Conservation (phyloP, 1,140 invertebrate species). For the Hormaphis cornu region DNA sequence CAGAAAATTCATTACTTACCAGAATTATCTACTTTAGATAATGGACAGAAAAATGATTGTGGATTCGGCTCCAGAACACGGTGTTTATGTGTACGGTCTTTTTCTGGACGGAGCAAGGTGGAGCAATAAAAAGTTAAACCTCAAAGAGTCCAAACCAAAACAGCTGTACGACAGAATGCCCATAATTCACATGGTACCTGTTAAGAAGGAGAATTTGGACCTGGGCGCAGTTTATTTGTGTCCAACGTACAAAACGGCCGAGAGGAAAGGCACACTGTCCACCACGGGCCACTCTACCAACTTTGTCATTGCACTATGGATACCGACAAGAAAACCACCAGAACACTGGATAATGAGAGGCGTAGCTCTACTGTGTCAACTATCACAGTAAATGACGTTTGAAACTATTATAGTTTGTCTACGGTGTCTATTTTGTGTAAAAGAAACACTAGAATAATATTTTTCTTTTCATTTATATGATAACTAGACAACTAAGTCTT, state of each 20-base stretch:
- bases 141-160: slow-evolving; percentile 75
- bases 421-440: too few relatives aligned
- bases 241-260: slow-evolving; percentile 66
- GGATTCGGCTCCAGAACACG: slow-evolving; percentile 57
- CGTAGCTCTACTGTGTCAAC: slow-evolving; percentile 53
- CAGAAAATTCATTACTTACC: too few relatives aligned
- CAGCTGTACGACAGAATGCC: slow-evolving; percentile 73
- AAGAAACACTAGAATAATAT: too few relatives aligned
- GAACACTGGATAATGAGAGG: slow-evolving; percentile 70
- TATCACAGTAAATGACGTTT: neutral
- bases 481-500: too few relatives aligned
- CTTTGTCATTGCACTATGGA: slow-evolving; percentile 61
- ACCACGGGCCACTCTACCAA: slow-evolving; percentile 76
- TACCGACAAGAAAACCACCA: slow-evolving; percentile 52
- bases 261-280: slow-evolving; percentile 56
- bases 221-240: slow-evolving; percentile 49
- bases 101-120: slow-evolving; percentile 82
- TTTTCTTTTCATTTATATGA: too few relatives aligned
- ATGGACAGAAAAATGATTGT: slow-evolving; percentile 44
- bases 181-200: slow-evolving; percentile 46
- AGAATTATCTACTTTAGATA: too few relatives aligned
- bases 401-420: neutral
- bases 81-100: slow-evolving; percentile 61
- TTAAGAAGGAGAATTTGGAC: slow-evolving; percentile 4
- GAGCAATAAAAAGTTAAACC: slow-evolving; percentile 53